Evolutionary conservation across 1,140 invertebrate species (phyloP).

Genomic region (Tribolium madens): DNA sequence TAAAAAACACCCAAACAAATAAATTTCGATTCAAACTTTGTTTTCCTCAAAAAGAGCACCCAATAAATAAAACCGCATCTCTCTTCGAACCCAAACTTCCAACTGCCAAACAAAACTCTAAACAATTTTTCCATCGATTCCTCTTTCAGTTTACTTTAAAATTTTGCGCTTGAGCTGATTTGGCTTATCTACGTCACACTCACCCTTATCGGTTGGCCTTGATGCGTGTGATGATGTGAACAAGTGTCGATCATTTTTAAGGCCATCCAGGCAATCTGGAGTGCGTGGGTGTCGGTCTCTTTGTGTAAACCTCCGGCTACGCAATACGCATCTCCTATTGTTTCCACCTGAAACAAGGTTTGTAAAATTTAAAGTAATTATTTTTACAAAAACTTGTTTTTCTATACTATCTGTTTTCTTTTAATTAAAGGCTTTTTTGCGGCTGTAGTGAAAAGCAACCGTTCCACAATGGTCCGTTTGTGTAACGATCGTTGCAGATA

Average conservation of each 20-base stretch:
- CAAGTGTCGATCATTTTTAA: slow-evolving; percentile 92
- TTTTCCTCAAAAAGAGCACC: background rate
- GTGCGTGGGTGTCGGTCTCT: slow-evolving; percentile 85
- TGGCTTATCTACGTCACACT: slow-evolving; percentile 48
- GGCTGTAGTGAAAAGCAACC: background rate
- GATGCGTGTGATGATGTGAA: slow-evolving; percentile 86
- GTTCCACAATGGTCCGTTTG: background rate
- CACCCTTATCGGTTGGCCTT: slow-evolving; percentile 91
- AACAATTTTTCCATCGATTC: background rate
- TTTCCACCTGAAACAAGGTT: slow-evolving; percentile 82
- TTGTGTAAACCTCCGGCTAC: slow-evolving; percentile 92
- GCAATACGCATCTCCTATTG: slow-evolving; percentile 95
- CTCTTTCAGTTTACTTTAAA: background rate
- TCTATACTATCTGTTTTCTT: slow-evolving; percentile 1
- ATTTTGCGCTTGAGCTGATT: background rate
- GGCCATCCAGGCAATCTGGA: slow-evolving; percentile 96
- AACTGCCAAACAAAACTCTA: background rate
- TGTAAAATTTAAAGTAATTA: too few relatives aligned
- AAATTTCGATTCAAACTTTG: background rate
- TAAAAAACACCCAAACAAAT: too few relatives aligned
- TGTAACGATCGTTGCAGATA: background rate
- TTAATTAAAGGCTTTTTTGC: background rate
- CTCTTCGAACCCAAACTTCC: background rate
- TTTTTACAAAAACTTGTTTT: background rate
- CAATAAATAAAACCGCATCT: background rate